Conservation (phyloP, 2,888 invertebrate species). For the Synanthedon tipuliformis region DNA sequence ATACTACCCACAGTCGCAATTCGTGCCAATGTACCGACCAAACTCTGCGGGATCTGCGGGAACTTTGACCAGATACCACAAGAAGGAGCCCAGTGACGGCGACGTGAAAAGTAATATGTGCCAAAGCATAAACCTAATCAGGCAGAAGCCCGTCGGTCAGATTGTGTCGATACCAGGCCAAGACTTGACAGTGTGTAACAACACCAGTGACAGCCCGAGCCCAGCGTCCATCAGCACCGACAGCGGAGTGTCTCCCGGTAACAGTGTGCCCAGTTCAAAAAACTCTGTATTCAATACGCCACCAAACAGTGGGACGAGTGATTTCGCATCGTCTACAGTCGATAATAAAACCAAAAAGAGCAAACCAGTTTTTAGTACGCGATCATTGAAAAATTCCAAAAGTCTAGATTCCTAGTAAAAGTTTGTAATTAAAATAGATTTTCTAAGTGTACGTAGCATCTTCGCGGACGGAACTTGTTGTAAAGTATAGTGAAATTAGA, state of each 20-base stretch:
- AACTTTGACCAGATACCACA: slow-evolving; percentile 56
- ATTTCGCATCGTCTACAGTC: slow-evolving; percentile 24
- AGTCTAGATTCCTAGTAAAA: slow-evolving; percentile 60
- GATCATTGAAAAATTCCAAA: slow-evolving; percentile 61
- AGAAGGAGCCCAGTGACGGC: slow-evolving; percentile 44
- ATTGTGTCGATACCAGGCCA: slow-evolving; percentile 58
- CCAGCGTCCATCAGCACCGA: slow-evolving; percentile 59
- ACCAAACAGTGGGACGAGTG: slow-evolving; percentile 17
- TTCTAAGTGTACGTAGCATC: slow-evolving; percentile 63
- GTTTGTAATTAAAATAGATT: slow-evolving; percentile 67
- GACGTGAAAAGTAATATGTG: slow-evolving; percentile 50
- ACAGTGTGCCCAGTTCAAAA: slow-evolving; percentile 50
- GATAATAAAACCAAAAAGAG: slow-evolving; percentile 48
- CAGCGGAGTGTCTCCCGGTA: slow-evolving; percentile 58
- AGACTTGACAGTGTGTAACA: slow-evolving; percentile 59
- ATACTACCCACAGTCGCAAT: slow-evolving; percentile 58
- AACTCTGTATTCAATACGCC: slow-evolving; percentile 40
- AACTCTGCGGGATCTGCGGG: slow-evolving; percentile 62
- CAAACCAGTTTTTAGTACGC: slow-evolving; percentile 33
- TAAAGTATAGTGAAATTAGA: slow-evolving; percentile 49
- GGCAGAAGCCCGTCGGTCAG: slow-evolving; percentile 64
- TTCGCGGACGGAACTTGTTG: slow-evolving; percentile 29
- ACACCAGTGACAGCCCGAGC: slow-evolving; percentile 51
- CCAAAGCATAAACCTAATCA: slow-evolving; percentile 67
- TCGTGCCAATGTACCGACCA: slow-evolving; percentile 57